These are phyloP conservation scores for Amblyornis subalaris DNA, from an alignment of 2,113 vertebrate genomes.

Conservation along the genomic window DNA sequence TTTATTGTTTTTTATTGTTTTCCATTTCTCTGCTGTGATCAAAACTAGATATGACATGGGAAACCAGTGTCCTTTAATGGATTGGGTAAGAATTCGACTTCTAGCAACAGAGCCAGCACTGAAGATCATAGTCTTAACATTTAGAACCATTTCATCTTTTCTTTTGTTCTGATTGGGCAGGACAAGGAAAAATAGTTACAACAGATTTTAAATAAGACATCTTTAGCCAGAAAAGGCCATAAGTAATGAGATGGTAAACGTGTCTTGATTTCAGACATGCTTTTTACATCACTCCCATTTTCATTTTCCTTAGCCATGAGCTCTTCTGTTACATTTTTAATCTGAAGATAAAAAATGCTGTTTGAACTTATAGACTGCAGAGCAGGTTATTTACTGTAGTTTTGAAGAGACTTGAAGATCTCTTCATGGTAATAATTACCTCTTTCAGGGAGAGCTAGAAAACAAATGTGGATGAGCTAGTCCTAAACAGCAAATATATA, in stretches of 20 bases:
- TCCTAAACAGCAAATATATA: not conserved
- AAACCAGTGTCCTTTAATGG: conserved; percentile 38
- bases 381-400: not conserved
- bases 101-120: not conserved
- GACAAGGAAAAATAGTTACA: not conserved
- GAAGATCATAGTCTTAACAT: conserved; percentile 11
- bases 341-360: not conserved
- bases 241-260: not conserved
- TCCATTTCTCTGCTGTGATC: conserved; percentile 13
- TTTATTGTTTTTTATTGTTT: conserved; percentile 58
- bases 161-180: not conserved
- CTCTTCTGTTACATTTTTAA: not conserved
- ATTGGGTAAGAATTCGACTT: conserved; percentile 26
- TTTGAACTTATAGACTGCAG: not conserved
- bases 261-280: not conserved
- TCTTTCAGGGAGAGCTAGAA: not conserved
- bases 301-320: not conserved
- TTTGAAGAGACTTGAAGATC: not conserved
- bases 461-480: not conserved
- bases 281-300: not conserved
- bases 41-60: conserved; percentile 54
- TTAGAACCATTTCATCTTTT: conserved; percentile 1
- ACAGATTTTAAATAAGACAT: not conserved
- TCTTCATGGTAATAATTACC: not conserved
- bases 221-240: not conserved